These are phyloP conservation scores for Chelmon rostratus DNA, from an alignment of 2,797 vertebrate species.

Conservation along the genomic window DNA sequence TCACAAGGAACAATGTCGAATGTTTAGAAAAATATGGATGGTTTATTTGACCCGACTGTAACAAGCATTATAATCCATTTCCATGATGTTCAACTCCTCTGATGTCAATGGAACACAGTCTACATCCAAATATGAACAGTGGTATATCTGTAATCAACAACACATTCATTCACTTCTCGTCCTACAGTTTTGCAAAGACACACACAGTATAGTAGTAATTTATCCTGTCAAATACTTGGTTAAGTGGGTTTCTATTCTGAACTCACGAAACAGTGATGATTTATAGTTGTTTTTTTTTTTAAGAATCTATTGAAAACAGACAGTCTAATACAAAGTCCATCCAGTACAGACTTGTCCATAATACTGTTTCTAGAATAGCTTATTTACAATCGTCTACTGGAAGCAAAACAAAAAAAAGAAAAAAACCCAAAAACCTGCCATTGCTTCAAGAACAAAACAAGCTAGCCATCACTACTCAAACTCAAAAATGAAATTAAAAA, in stretches of 20 bases:
- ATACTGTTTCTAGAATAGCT: slow-evolving; percentile 85
- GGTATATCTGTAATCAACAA: slow-evolving; percentile 74
- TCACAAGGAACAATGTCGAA: slow-evolving; percentile 49
- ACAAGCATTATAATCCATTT: slow-evolving; percentile 83
- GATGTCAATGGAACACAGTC: slow-evolving; percentile 84
- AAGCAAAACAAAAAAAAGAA: slow-evolving; percentile 78
- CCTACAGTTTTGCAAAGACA: slow-evolving; percentile 83
- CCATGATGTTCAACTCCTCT: slow-evolving; percentile 71
- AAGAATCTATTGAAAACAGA: slow-evolving; percentile 84
- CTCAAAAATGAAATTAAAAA: slow-evolving; percentile 66
- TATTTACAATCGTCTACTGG: slow-evolving; percentile 89
- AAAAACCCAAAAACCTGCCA: slow-evolving; percentile 67
- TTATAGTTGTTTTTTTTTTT: slow-evolving; percentile 76
- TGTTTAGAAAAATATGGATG: slow-evolving; percentile 89
- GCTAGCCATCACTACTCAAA: slow-evolving; percentile 82
- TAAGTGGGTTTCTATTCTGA: slow-evolving; percentile 87
- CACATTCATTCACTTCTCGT: slow-evolving; percentile 82
- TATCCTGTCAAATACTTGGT: slow-evolving; percentile 82
- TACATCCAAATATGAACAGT: slow-evolving; percentile 86
- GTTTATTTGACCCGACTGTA: slow-evolving; percentile 87
- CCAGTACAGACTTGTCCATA: slow-evolving; percentile 83
- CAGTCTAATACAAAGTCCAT: slow-evolving; percentile 86
- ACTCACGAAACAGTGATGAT: slow-evolving; percentile 82
- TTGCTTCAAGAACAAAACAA: slow-evolving; percentile 82
- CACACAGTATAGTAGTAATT: slow-evolving; percentile 83